Base-by-base conservation (phyloP, 2,888 invertebrate species). In the Sphecodes monilicornis region DNA sequence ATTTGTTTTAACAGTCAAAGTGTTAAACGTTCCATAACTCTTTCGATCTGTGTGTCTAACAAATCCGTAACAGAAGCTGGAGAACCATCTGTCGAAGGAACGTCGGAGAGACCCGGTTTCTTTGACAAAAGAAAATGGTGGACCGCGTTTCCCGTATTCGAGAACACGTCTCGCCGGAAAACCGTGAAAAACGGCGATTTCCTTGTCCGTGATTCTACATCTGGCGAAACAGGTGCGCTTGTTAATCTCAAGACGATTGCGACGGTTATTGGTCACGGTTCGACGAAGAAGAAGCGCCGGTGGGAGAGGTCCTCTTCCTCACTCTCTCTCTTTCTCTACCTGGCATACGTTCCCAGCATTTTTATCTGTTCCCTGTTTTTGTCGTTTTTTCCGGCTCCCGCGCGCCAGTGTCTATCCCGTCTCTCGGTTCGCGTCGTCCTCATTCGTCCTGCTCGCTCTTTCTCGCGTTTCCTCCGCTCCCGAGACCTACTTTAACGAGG, bases 201-300 rank as follows among this genome's bases (percentile, higher is more conserved):
- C 66, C 43, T 39, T 16, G 22, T 50, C n/a, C 29, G 46, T 11
- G 41, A 46, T 41, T 39, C 46, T 29, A 18, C 60, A 60, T 66
- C 64, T 66, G 64, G 18, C 18, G 32, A 66, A 36, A 66, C 70
- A 70, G 77, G 75, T 57, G 68, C 75, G 80, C 85, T 78, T 76
- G 88, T 90, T 90, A 88, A 90, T 88, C 79, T 75, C 79, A 36
- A 81, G 80, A 85, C 88, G 89, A 91, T 90, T 91, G 91, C 90
- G 79, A 90, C 91, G 90, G 89, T 90, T 91, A 92, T 92, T 87
- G 92, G 91, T 91, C 86, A 91, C 89, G 91, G 90, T 92, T 73
- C 84, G 84, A 41, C 82, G 90, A 86, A 82, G 89, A 89, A 85
- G 85, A 80, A 71, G 82, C 79, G 82, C 70, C 81, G 73, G 70